Evolutionary conservation across 2,888 invertebrate species (phyloP).

Genomic region (Cephus spinipes): DNA sequence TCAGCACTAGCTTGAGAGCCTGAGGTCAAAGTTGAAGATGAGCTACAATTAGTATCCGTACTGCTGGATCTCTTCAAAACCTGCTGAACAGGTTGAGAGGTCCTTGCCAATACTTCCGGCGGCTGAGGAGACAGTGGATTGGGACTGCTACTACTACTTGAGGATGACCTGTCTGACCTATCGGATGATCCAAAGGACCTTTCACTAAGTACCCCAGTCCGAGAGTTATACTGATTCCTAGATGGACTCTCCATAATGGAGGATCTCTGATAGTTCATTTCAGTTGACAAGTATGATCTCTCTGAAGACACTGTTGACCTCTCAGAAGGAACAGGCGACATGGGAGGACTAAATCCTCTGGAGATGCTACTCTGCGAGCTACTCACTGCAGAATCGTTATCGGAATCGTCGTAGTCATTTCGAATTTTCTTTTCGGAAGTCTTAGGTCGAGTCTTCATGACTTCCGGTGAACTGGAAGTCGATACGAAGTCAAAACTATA

Average conservation of each 20-base stretch:
- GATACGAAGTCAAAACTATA: slow-evolving; percentile 70
- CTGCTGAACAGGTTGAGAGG: slow-evolving; percentile 58
- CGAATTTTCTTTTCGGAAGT: slow-evolving; percentile 44
- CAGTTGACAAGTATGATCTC: slow-evolving; percentile 69
- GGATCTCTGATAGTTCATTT: slow-evolving; percentile 64
- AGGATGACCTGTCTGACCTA: slow-evolving; percentile 63
- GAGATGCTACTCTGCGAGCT: slow-evolving; percentile 84
- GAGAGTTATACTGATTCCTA: slow-evolving; percentile 23
- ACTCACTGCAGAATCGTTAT: slow-evolving; percentile 90
- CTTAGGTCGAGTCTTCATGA: slow-evolving; percentile 39
- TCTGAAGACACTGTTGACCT: slow-evolving; percentile 66
- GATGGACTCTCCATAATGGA: slow-evolving; percentile 64
- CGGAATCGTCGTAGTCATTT: slow-evolving; percentile 76
- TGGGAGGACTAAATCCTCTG: slow-evolving; percentile 79
- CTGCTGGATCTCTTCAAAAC: slow-evolving; percentile 77
- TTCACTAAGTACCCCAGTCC: neutral
- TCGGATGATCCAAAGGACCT: slow-evolving; percentile 16
- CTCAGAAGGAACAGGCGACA: slow-evolving; percentile 76
- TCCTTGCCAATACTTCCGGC: slow-evolving; percentile 28
- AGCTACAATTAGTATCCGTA: slow-evolving; percentile 80
- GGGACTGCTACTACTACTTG: slow-evolving; percentile 66
- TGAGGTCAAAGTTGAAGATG: slow-evolving; percentile 79
- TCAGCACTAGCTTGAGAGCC: slow-evolving; percentile 78
- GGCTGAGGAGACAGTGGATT: slow-evolving; percentile 44
- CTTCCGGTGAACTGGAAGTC: slow-evolving; percentile 57